phyloP scores from a whole-genome alignment of 2,113 vertebrate genomes.

The Scolopax mira region DNA sequence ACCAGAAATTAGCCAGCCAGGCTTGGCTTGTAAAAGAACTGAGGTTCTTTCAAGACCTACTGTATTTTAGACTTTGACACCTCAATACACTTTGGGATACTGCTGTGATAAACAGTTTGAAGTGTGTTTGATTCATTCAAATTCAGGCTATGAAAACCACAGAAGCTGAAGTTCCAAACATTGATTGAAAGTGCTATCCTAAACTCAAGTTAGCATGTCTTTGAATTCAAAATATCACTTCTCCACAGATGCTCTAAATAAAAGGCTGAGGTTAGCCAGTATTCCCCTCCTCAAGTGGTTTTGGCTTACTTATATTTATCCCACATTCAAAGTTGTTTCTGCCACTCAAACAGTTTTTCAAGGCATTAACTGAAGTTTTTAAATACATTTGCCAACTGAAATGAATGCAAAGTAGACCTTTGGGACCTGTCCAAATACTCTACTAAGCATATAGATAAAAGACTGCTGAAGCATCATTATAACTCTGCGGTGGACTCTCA shows the following conservation, averaged over 20 bases:
- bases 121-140: not conserved
- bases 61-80: not conserved
- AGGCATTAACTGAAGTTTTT: not conserved
- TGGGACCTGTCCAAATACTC: not conserved
- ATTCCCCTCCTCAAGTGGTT: not conserved
- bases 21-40: not conserved
- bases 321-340: not conserved
- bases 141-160: not conserved
- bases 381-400: not conserved
- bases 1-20: not conserved
- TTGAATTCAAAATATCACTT: not conserved
- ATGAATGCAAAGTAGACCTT: not conserved
- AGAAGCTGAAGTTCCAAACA: not conserved
- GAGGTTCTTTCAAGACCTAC: not conserved
- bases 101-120: not conserved
- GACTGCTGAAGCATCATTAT: not conserved
- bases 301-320: not conserved
- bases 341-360: fast-evolving
- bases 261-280: fast-evolving
- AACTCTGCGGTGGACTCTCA: not conserved
- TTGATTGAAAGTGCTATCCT: not conserved
- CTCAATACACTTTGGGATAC: not conserved
- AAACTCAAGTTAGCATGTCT: not conserved
- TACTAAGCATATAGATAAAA: not conserved
- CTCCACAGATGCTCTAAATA: not conserved